phyloP scores from a whole-genome alignment of 37 sponge, comb jelly and placozoan species.

The Aplysina aerophoba region DNA sequence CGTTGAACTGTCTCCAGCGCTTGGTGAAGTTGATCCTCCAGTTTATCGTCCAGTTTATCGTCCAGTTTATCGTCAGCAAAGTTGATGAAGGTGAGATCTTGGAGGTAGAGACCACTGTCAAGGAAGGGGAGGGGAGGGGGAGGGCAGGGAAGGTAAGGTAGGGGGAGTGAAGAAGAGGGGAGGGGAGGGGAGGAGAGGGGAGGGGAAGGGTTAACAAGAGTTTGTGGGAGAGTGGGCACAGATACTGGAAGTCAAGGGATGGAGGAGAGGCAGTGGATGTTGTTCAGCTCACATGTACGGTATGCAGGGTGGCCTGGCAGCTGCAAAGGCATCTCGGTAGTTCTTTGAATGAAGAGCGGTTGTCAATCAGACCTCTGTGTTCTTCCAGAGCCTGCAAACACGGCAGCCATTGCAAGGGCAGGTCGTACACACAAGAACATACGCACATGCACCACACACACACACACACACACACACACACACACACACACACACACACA shows the following conservation, averaged over 20 bases:
- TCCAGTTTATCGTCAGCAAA: constrained; percentile 29
- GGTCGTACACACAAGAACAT: no score
- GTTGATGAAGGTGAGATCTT: constrained; percentile 54
- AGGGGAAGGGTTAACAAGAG: no score
- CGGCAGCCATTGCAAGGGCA: not conserved
- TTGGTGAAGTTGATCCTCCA: constrained; percentile 45
- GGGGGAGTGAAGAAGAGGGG: no score
- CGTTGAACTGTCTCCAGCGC: constrained; percentile 50
- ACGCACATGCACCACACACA: not conserved
- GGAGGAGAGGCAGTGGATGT: no score
- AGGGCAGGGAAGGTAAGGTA: no score
- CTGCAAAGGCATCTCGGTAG: constrained; percentile 81
- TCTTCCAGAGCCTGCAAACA: constrained; percentile 72
- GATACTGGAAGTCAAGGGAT: no score
- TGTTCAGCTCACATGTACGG: constrained; percentile 91
- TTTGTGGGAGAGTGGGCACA: no score
- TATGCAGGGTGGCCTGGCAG: constrained; percentile 84
- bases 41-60: constrained; percentile 7
- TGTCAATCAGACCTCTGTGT: constrained; percentile 78
- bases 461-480: no score
- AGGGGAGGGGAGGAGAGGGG: no score
- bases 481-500: no score
- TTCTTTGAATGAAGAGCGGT: constrained; percentile 83
- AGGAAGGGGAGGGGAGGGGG: not conserved
- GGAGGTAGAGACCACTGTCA: constrained; percentile 44